Evolutionary conservation across 2,113 vertebrate genomes (phyloP).

Genomic region (Trochalopteron elliotii): DNA sequence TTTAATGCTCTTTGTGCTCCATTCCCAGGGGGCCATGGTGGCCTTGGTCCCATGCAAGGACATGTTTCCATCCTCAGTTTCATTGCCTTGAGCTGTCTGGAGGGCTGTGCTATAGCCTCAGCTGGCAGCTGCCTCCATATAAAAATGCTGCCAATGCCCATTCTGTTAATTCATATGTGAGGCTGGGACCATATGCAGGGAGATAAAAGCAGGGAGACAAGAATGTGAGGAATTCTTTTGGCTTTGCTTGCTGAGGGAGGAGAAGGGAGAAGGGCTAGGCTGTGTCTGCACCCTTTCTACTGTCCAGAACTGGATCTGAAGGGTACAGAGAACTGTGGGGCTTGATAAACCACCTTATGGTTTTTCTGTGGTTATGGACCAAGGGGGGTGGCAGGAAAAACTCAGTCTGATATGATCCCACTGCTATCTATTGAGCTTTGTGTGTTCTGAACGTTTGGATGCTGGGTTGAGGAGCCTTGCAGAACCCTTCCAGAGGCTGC

Average conservation of each 20-base stretch:
- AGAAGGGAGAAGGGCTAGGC: neutral
- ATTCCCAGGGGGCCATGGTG: neutral
- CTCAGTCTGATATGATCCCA: neutral
- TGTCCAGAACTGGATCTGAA: neutral
- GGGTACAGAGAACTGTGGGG: neutral
- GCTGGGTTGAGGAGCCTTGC: neutral
- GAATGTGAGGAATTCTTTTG: constrained; percentile 35
- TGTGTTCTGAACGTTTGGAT: neutral
- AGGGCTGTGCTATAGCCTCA: neutral
- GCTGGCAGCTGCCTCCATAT: neutral
- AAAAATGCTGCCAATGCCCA: neutral
- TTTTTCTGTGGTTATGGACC: neutral
- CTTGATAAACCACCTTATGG: neutral
- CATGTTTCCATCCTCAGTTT: neutral
- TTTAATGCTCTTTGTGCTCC: neutral
- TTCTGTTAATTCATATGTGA: neutral
- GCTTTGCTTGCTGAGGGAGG: neutral
- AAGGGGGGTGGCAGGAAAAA: neutral
- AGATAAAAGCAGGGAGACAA: neutral
- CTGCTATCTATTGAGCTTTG: neutral
- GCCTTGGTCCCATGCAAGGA: neutral
- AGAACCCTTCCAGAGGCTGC: neutral
- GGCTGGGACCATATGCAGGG: neutral
- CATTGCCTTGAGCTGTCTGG: neutral
- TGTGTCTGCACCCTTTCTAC: neutral